phyloP scores from a whole-genome alignment of 2,113 vertebrate genomes.

The Scophthalmus maximus region DNA sequence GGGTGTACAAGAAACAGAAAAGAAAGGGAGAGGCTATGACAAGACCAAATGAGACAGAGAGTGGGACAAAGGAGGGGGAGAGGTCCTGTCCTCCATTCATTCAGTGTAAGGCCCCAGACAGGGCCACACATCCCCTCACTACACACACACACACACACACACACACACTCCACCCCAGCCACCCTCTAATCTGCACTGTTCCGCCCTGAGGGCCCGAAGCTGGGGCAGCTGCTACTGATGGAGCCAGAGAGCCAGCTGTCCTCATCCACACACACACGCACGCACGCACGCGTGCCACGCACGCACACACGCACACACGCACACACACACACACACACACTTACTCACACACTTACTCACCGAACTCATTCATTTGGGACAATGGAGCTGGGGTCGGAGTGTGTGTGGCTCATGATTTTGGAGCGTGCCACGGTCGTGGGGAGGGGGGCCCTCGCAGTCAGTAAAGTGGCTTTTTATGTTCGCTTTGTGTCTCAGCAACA shows the following conservation, averaged over 20 bases:
- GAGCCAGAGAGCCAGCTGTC: constrained; percentile 91
- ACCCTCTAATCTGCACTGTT: constrained; percentile 81
- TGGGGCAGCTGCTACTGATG: constrained; percentile 94
- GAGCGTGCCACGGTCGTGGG: constrained; percentile 74
- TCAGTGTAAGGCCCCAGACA: constrained; percentile 84
- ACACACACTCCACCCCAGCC: constrained; percentile 50
- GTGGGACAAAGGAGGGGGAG: constrained; percentile 55
- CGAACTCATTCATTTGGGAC: constrained; percentile 75
- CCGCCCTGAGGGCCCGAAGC: constrained; percentile 86
- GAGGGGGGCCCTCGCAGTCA: constrained; percentile 59
- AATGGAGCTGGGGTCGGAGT: constrained; percentile 75
- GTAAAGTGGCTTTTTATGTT: constrained; percentile 77
- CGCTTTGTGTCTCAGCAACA: constrained; percentile 88
- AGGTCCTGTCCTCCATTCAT: constrained; percentile 85
- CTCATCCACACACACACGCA: constrained; percentile 80
- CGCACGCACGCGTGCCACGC: constrained; percentile 75
- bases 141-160: constrained; percentile 35
- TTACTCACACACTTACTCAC: constrained; percentile 54
- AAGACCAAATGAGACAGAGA: constrained; percentile 73
- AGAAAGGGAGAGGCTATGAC: constrained; percentile 14
- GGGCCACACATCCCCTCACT: constrained; percentile 87
- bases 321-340: constrained; percentile 74
- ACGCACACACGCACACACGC: constrained; percentile 67
- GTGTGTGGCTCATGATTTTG: constrained; percentile 66
- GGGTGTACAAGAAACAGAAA: background rate